Conservation (phyloP, 53 echinoderm and acorn worm species). For the Holothuria scabra region DNA sequence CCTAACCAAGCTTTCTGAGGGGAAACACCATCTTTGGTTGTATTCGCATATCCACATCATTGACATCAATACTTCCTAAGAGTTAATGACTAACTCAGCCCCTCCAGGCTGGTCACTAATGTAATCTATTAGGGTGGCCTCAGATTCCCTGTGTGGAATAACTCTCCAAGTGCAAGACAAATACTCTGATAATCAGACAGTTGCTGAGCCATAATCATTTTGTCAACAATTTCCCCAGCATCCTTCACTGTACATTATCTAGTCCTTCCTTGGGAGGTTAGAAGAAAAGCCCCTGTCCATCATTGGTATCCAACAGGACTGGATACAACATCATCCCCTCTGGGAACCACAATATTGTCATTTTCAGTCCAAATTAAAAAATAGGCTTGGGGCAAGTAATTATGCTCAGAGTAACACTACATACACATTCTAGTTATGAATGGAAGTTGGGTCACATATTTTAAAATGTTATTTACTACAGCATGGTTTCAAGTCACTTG, state of each 20-base stretch:
- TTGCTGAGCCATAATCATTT: neutral
- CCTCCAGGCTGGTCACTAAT: slow-evolving; percentile 11
- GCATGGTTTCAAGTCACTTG: no score
- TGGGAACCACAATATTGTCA: slow-evolving; percentile 26
- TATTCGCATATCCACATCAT: no score
- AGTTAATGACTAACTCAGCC: no score
- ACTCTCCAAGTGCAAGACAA: slow-evolving; percentile 16
- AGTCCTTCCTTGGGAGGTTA: slow-evolving; percentile 14
- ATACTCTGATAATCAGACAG: slow-evolving; percentile 9
- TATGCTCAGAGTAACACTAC: no score
- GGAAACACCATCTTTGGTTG: neutral
- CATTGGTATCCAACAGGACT: neutral
- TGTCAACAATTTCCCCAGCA: neutral
- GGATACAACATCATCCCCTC: slow-evolving; percentile 7
- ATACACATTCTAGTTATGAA: no score
- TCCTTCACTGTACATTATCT: neutral
- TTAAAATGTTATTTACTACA: no score
- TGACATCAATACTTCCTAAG: no score
- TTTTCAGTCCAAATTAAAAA: slow-evolving; percentile 18
- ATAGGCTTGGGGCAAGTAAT: neutral
- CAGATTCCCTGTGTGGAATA: neutral
- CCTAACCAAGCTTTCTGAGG: slow-evolving; percentile 4
- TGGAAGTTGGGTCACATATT: no score
- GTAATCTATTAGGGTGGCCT: slow-evolving; percentile 37
- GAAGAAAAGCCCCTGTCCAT: neutral